Percentiles rank a stretch among this genome's conserved stretches.
Conservation (phyloP, 2,113 vertebrate species). For the Myotis yumanensis region DNA sequence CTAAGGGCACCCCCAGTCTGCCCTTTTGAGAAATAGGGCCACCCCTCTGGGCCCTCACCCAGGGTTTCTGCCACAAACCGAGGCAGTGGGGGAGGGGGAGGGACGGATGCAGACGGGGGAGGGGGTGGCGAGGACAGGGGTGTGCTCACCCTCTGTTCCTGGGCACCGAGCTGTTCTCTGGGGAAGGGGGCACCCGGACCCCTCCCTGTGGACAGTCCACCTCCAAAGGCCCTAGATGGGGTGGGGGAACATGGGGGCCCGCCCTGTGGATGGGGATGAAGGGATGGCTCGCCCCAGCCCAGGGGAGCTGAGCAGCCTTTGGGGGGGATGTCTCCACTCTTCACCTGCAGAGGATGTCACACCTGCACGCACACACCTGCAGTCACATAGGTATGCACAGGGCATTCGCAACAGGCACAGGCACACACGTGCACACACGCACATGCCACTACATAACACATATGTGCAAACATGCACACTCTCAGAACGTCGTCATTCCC, state of each 20-base stretch:
- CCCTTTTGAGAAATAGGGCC: background rate
- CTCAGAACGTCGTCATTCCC: rapidly evolving
- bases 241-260: background rate
- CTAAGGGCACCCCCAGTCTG: background rate
- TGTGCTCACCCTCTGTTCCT: background rate
- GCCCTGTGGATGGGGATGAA: no score
- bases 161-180: background rate
- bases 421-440: no score
- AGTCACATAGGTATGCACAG: background rate
- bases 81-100: rapidly evolving
- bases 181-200: background rate
- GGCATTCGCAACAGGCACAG: background rate
- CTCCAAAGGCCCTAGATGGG: no score
- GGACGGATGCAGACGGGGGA: rapidly evolving
- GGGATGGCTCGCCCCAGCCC: no score
- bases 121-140: rapidly evolving
- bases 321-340: no score
- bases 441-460: background rate
- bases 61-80: background rate
- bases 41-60: background rate
- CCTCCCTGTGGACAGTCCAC: background rate
- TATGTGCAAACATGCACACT: background rate
- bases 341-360: background rate
- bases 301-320: background rate
- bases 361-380: background rate